Base-by-base conservation (phyloP, 2,888 invertebrate species). In the Byasa hedistus region DNA sequence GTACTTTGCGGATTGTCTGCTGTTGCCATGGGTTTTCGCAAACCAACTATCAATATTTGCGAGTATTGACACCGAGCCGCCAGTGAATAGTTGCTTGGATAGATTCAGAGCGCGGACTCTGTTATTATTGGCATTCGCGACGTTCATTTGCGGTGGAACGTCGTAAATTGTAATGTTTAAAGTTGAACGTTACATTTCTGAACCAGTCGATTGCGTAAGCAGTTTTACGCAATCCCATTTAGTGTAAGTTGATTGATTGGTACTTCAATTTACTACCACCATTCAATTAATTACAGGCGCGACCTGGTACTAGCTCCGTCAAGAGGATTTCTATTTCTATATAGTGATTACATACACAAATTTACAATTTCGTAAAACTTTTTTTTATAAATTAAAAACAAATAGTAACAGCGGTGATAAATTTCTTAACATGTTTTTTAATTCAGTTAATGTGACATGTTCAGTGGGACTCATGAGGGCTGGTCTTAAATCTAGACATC, bases 71-170 rank as follows among this genome's bases (percentile, higher is more conserved):
- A 61, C 1, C 36, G 22, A 61, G 36, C 32, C 23, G 12, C n/a
- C 44, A 48, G 59, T 51, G 56, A 27, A 48, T 56, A 44, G 24
- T 60, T 48, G 44, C 27, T 12, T 23, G 23, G 39, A 24, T 21
- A 21, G 27, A 21, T 27, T 24, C 17, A 27, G 27, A 52, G 24
- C 66, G 27, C 62, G 55, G n/a, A 78, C 71, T 75, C 74, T 84
- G 80, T 84, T 86, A 80, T 82, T 84, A 80, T 83, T 85, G 79
- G 84, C 83, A 69, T 75, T 71, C 69, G 76, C 76, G 81, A 82
- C 83, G 76, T 73, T 81, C 71, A 73, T 76, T 70, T 71, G 72
- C 72, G 73, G 76, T 77, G 75, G 75, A 75, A 78, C 78, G 76
- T 79, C 80, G 77, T 85, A 82, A 83, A 84, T 81, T 80, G 65